Base-by-base conservation (phyloP, 2,113 vertebrate genomes). In the Rattus norvegicus region DNA sequence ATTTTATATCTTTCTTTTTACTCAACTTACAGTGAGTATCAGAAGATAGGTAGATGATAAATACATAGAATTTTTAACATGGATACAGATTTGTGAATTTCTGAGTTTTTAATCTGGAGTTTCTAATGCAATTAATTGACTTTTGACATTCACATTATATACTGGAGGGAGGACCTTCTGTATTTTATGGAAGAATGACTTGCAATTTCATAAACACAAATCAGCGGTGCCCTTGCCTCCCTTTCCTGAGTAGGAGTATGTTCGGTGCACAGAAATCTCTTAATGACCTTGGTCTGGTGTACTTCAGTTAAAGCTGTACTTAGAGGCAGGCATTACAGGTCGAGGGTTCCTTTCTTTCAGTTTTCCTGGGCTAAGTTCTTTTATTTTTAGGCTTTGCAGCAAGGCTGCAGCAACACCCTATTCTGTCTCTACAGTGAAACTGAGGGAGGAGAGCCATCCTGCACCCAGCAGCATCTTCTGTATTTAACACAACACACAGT, bases 151-250 rank as follows among this genome's bases (percentile, higher is more conserved):
- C 93, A 67, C 47, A 52, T 85, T 94, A 92, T 75, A 76, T 80
- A 70, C 33, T 59, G 1, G 0, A 39, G 93, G 94, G 91, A 95
- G 70, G 47, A 14, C 59, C 69, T 77, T 75, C 80, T 65, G 2
- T 94, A 61, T 92, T 96, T 96, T 96, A 94, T 96, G 93, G 63
- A 95, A 72, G 80, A 87, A 95, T 93, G 91, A 95, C 79, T 92
- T 95, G 19, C 24, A 88, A 22, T 91, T 54, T 96, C 89, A 96
- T 94, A 94, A 97, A 95, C 91, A 97, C 88, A 96, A 93, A 94
- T 94, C 81, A 91, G 92, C 2, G 22, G 87, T 16, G 10, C 9
- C 16, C 63, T 94, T 83, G 90, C 84, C 88, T 91, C 63, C 73
- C 73, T 95, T 72, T 72, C 72, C 36, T 8, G n/a, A 75, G 92